Base-by-base conservation (phyloP, 1,140 invertebrate genomes). In the Babylonia areolata region DNA sequence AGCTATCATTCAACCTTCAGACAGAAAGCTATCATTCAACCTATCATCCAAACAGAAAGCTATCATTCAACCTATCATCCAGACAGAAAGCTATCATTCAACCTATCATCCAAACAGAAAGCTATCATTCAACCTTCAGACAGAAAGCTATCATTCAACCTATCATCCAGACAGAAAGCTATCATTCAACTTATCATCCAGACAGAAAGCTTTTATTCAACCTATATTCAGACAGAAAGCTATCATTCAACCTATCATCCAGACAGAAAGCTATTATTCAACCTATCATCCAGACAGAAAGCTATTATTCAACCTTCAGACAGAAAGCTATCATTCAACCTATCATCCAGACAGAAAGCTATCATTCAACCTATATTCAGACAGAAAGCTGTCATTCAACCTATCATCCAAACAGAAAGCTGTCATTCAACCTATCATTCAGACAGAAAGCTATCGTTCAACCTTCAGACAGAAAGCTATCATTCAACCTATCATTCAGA, bases 401-500 rank as follows among this genome's bases (percentile, higher is more conserved):
- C 93, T 93, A 84, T 33, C 31, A 35, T 15, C 12, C 33, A 35
- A 6, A 73, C 6, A 51, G 46, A 17, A 51, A 51, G 2, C 17
- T 17, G 17, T 51, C 46, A 51, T 17, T n/a, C 91, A 88, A 94
- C 93, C 93, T 93, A 84, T 33, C 31, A 35, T 15, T 35, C 33
- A 35, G 3, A 73, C 6, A 51, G 46, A 17, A 51, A 51, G 2
- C 17, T 17, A 51, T 51, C 46, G 17, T 17, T n/a, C n/a, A n/a
- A n/a, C n/a, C n/a, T n/a, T n/a, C n/a, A n/a, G n/a, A n/a, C n/a
- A n/a, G n/a, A n/a, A n/a, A n/a, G n/a, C n/a, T n/a, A n/a, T n/a
- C n/a, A n/a, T n/a, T n/a, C 91, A 88, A 94, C 93, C 93, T 93
- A 84, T 33, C 31, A 35, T 15, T 35, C 33, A 35, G 3, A 73